phyloP scores from a whole-genome alignment of 2,113 vertebrate species.

The Neoarius graeffei region DNA sequence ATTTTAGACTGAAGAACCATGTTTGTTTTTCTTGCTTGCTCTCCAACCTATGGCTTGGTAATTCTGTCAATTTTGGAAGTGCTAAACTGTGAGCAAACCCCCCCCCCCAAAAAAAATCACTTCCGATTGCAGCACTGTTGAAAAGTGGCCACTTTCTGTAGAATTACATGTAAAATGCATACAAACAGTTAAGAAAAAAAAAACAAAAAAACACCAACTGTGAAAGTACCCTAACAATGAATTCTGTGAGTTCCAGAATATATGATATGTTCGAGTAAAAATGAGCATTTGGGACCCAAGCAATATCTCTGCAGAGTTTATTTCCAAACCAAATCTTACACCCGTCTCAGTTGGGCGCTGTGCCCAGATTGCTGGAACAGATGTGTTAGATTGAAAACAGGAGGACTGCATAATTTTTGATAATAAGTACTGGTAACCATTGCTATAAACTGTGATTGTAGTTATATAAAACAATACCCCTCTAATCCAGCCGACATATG shows the following conservation, averaged over 20 bases:
- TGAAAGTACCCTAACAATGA: background rate
- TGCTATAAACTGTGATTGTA: slow-evolving; percentile 3
- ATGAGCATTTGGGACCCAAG: background rate
- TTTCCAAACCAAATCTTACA: background rate
- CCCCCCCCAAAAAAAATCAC: background rate
- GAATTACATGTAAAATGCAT: background rate
- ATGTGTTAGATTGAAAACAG: background rate
- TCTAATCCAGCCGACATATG: slow-evolving; percentile 3
- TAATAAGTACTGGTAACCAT: background rate
- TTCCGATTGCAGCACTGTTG: background rate
- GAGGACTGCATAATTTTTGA: background rate
- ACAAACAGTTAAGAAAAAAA: background rate
- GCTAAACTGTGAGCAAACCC: background rate
- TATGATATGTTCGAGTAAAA: background rate
- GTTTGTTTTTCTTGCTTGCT: background rate
- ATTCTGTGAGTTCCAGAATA: background rate
- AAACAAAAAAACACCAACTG: background rate
- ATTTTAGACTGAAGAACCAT: background rate
- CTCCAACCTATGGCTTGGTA: background rate
- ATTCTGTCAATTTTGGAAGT: background rate
- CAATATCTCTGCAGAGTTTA: background rate
- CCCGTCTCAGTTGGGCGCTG: background rate
- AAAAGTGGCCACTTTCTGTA: no score
- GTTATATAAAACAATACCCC: slow-evolving; percentile 15
- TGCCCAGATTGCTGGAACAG: background rate